Percentiles rank a stretch among this genome's conserved stretches.
Conservation (phyloP, 1,140 invertebrate species). For the Aphaenogaster ashmeadi region DNA sequence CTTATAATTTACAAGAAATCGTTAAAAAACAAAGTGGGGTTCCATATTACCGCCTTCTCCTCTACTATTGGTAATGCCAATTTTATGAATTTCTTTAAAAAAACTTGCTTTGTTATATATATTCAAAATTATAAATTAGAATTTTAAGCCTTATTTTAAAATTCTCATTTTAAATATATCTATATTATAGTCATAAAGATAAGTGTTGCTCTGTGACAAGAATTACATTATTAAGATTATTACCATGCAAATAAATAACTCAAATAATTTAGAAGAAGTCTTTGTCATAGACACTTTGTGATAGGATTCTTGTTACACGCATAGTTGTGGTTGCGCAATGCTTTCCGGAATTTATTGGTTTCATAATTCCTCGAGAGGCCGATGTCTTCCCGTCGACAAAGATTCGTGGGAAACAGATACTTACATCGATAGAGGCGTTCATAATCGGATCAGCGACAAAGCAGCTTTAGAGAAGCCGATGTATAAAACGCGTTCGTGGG, state of each 20-base stretch:
- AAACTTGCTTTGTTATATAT: background rate
- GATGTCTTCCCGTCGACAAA: background rate
- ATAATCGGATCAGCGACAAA: constrained; percentile 54
- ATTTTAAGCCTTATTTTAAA: background rate
- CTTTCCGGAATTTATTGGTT: background rate
- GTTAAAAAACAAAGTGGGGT: too few relatives aligned
- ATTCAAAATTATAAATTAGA: too few relatives aligned
- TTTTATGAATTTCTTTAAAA: background rate
- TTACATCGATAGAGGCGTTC: constrained; percentile 36
- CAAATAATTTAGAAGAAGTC: background rate
- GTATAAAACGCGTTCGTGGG: background rate
- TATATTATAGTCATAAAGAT: background rate
- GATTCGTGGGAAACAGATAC: constrained; percentile 11
- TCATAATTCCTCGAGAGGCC: constrained; percentile 1
- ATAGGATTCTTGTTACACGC: background rate
- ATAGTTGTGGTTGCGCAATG: background rate
- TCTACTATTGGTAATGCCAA: background rate
- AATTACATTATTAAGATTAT: background rate
- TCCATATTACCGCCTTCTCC: too few relatives aligned
- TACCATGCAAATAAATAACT: background rate
- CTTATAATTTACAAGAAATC: too few relatives aligned
- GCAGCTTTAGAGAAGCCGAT: constrained; percentile 38
- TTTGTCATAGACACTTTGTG: background rate
- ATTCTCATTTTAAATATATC: background rate
- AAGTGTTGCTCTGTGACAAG: background rate